Conservation (phyloP, 2,888 invertebrate species). For the Pyrrhia umbra region DNA sequence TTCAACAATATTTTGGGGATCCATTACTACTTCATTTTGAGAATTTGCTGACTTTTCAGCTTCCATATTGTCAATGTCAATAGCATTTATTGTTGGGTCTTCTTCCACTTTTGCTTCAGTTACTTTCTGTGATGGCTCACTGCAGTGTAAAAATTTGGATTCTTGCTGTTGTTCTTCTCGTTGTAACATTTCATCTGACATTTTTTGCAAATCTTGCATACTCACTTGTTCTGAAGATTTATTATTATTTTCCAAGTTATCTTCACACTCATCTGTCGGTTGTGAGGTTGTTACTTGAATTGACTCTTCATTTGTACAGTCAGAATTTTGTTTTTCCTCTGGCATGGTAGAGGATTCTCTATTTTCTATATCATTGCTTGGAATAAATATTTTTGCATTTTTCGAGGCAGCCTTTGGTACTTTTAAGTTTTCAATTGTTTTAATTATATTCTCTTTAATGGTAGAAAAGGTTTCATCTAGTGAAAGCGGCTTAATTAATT, state of each 20-base stretch:
- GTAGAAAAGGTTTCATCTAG: conserved; percentile 56
- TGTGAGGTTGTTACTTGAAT: conserved; percentile 26
- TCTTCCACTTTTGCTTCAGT: not conserved
- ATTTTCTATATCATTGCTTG: conserved; percentile 25
- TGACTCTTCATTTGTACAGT: conserved; percentile 30
- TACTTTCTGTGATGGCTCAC: conserved; percentile 11
- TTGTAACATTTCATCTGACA: conserved; percentile 75
- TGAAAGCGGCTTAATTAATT: conserved; percentile 17
- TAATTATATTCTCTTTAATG: conserved; percentile 66
- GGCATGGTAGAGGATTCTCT: conserved; percentile 4
- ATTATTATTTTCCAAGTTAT: conserved; percentile 1
- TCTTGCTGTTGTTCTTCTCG: conserved; percentile 52
- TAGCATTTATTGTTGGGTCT: not conserved
- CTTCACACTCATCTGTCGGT: conserved; percentile 8
- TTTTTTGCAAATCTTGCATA: conserved; percentile 76
- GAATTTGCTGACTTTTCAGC: conserved; percentile 26
- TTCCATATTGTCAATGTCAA: conserved; percentile 12
- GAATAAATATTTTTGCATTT: not conserved
- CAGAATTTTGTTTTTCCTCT: conserved; percentile 17
- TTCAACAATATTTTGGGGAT: conserved; percentile 7
- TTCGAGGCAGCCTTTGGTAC: conserved; percentile 33
- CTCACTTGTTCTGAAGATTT: conserved; percentile 42
- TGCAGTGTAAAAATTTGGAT: conserved; percentile 34
- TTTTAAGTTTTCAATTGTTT: conserved; percentile 66
- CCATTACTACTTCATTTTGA: conserved; percentile 1